Percentiles rank a stretch among this genome's conserved stretches.
Conservation (phyloP, 2,888 invertebrate species). For the Lasioglossum calceatum region DNA sequence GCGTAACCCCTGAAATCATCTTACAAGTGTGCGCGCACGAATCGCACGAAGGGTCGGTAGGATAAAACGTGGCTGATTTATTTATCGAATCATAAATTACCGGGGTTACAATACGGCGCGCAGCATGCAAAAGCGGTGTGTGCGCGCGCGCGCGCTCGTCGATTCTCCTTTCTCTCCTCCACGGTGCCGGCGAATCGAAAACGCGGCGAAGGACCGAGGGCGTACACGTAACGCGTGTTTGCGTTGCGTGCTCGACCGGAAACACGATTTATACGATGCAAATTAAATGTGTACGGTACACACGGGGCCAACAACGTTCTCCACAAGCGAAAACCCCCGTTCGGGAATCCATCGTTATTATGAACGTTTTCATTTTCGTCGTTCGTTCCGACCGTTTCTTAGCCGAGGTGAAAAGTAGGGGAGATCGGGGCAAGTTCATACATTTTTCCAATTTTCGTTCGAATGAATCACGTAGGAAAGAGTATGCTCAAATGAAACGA, state of each 20-base stretch:
- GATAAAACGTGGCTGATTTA: conserved; percentile 77
- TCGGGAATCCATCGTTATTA: conserved; percentile 48
- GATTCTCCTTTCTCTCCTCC: conserved; percentile 47
- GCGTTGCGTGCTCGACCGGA: conserved; percentile 82
- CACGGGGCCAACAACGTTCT: conserved; percentile 36
- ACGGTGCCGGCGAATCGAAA: conserved; percentile 54
- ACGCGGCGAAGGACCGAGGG: conserved; percentile 68
- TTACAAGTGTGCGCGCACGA: conserved; percentile 75
- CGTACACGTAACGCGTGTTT: conserved; percentile 81
- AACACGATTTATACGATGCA: conserved; percentile 83
- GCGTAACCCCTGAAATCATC: conserved; percentile 74
- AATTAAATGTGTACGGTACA: conserved; percentile 78
- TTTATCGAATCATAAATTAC: conserved; percentile 83
- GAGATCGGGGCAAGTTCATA: not conserved
- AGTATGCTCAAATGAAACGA: not conserved
- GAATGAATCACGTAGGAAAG: not conserved
- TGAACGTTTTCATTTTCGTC: conserved; percentile 37
- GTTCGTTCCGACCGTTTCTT: not conserved
- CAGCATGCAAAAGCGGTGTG: conserved; percentile 63
- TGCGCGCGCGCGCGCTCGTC: conserved; percentile 24
- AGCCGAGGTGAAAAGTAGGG: not conserved
- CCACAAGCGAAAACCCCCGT: conserved; percentile 26
- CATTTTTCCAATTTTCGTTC: not conserved
- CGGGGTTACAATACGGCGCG: conserved; percentile 75
- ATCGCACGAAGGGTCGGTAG: conserved; percentile 27